These are phyloP conservation scores for Siphlonurus alternatus DNA, from an alignment of 2,888 invertebrate genomes.

Conservation along the genomic window DNA sequence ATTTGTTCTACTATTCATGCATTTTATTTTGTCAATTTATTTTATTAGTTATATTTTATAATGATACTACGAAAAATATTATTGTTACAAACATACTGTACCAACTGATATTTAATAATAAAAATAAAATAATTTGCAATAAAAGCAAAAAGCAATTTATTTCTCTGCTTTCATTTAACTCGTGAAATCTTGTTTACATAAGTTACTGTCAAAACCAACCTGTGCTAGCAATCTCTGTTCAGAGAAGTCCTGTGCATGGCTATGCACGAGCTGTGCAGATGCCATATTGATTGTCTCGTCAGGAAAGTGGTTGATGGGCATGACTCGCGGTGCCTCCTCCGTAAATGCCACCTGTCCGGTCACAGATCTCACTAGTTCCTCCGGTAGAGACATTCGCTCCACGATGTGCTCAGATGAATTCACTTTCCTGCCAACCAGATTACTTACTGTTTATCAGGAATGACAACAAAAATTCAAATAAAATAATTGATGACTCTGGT, in stretches of 20 bases:
- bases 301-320: conserved; percentile 29
- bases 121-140: background rate
- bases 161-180: too few relatives aligned
- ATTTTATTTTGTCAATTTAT: too few relatives aligned
- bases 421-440: conserved; percentile 27
- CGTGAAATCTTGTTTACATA: background rate
- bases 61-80: too few relatives aligned
- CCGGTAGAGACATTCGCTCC: conserved; percentile 24
- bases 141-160: background rate
- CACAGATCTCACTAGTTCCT: conserved; percentile 27
- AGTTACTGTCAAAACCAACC: conserved; percentile 19
- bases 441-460: too few relatives aligned
- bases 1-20: too few relatives aligned
- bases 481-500: too few relatives aligned
- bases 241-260: conserved; percentile 25
- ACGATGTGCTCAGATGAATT: conserved; percentile 31
- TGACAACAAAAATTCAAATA: conserved; percentile 1
- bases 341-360: conserved; percentile 31
- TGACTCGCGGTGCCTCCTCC: conserved; percentile 28
- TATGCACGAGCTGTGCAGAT: conserved; percentile 27
- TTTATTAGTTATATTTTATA: too few relatives aligned
- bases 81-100: too few relatives aligned
- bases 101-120: too few relatives aligned
- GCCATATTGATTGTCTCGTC: conserved; percentile 30
- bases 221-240: conserved; percentile 29